Conservation (phyloP, 2,113 vertebrate genomes). For the Anolis sagrei region DNA sequence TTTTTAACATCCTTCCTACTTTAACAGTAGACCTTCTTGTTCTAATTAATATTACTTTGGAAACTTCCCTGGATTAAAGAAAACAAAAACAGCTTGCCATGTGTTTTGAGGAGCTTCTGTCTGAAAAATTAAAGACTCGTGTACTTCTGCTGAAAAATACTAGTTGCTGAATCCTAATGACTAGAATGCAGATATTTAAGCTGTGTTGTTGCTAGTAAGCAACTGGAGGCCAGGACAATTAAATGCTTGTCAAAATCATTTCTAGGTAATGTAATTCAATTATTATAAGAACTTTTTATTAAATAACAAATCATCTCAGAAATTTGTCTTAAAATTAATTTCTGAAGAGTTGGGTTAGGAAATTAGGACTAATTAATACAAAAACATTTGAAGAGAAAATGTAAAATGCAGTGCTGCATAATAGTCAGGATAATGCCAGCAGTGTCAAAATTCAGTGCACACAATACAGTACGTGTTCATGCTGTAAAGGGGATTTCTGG, state of each 20-base stretch:
- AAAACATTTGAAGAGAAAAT: background rate
- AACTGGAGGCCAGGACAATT: background rate
- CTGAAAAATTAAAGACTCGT: background rate
- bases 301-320: background rate
- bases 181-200: background rate
- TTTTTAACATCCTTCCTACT: background rate
- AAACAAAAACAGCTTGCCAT: background rate
- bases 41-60: background rate
- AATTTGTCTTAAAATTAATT: background rate
- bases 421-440: background rate
- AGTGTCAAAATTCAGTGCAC: background rate
- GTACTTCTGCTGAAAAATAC: background rate
- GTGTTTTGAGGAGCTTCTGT: background rate
- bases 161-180: background rate
- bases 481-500: background rate
- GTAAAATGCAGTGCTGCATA: background rate
- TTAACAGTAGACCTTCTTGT: background rate
- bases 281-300: conserved; percentile 1
- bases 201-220: background rate
- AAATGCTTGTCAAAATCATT: background rate
- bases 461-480: too few relatives aligned
- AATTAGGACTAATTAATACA: background rate
- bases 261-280: background rate
- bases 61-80: background rate
- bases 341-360: background rate